Evolutionary conservation across 2,888 invertebrate genomes (phyloP), one percentile per base, ranked within the genome.

Genomic region (Drepanosiphum platanoidis): DNA sequence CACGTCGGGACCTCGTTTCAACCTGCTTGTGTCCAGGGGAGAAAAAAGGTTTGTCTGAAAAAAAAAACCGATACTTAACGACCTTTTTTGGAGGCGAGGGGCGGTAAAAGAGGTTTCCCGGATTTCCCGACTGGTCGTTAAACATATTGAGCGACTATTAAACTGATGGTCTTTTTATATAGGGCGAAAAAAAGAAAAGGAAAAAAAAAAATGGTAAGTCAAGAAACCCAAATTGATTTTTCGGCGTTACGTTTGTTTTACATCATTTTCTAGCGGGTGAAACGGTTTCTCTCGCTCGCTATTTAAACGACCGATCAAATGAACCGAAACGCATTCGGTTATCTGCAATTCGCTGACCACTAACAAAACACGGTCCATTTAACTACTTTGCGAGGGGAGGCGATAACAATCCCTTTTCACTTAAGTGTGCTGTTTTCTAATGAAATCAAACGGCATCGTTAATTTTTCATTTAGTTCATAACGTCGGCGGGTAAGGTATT

Each of bases 61-160:
- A 82, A n/a, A 81, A 81, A 84, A 84, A 68, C 74, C 74, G 30
- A 84, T 77, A 84, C 77, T 84, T 84, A 84, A 84, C 84, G 84
- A 84, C 77, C 77, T 68, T 84, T 84, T 72, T 81, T 68, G 72
- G 61, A 13, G 79, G 42, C 15, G 68, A 30, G 74, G 52, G 39
- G 36, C 22, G 27, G 42, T 72, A 52, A 79, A 79, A 80, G 66
- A 82, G 82, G 66, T 83, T 83, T 83, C 66, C 75, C 75, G 74
- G 46, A 75, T 83, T 84, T 84, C 4, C 66, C 84, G 30, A 77
- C 84, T n/a, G 77, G 77, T 84, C 84, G 75, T 84, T 84, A 84
- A 84, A 84, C 84, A 77, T 77, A 77, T 77, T 84, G 84, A 84
- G 68, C 68, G 68, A 77, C 84, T 84, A 75, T 84, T 84, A 84